Evolutionary conservation across 1,140 invertebrate genomes (phyloP), one percentile per base, ranked within the genome.

Genomic region (Zaprionus vittiger): DNA sequence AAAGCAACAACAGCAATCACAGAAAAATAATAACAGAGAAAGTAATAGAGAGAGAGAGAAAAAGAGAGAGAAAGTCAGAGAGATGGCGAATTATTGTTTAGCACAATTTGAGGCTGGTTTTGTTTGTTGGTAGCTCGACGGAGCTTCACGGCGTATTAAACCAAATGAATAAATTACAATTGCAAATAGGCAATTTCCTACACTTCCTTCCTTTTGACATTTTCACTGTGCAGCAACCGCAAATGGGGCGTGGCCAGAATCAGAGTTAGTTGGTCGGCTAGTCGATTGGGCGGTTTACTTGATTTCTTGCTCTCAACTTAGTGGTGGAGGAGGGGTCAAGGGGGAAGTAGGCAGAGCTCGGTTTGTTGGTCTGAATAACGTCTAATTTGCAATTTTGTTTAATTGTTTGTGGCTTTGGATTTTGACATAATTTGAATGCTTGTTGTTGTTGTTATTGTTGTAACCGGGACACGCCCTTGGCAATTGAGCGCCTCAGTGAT

Each of bases 151-250:
- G 85, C 86, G 73, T 90, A 90, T 90, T 90, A 90, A 90, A 76
- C 86, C 83, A 82, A 84, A 90, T 90, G 85, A 90, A 90, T 90
- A 90, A 90, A 90, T 90, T 90, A 90, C 85, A 90, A 90, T 90
- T 89, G 85, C 85, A 90, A 90, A 90, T 90, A 90, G 85, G 85
- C 85, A 90, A 90, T 90, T 90, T 90, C 85, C 85, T 90, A 85
- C 86, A 90, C 85, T 90, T 90, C 85, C 85, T 90, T 90, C 81
- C 81, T 80, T 80, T 89, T 72, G 75, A 66, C 85, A 85, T 79
- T 90, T 47, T 70, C 41, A 73, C 76, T 59, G 65, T 60, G 49
- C 78, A 69, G 49, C 66, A 79, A 79, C 79, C 72, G 70, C 81
- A 86, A 85, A 73, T 81, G 83, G 77, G 83, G 83, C 83, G 79